Evolutionary conservation across 2,113 vertebrate genomes (phyloP).

Genomic region (Tricholaema leucomelas): DNA sequence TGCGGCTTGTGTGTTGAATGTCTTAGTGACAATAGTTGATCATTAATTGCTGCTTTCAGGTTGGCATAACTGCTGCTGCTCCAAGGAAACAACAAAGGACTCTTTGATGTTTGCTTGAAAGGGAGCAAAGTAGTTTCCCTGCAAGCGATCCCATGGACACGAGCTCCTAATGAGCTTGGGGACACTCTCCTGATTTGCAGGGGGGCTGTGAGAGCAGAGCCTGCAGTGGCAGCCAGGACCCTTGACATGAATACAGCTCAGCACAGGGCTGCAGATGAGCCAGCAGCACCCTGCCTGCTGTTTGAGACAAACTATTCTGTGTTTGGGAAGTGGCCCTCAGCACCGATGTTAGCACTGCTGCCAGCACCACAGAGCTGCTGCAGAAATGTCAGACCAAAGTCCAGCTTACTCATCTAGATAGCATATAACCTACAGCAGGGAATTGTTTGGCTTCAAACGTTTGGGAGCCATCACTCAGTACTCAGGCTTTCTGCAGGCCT

Average conservation of each 20-base stretch:
- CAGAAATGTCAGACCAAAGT: not conserved
- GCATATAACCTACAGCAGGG: not conserved
- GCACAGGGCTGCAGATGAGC: not conserved
- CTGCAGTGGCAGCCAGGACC: not conserved
- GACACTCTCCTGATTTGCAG: not conserved
- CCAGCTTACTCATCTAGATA: not conserved
- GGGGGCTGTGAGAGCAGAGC: not conserved
- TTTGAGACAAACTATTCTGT: not conserved
- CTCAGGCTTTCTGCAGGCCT: not conserved
- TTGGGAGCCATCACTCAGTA: not conserved
- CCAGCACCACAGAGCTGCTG: not conserved
- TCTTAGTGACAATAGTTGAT: not conserved
- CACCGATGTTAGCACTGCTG: not conserved
- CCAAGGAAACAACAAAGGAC: not conserved
- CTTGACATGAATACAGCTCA: no score
- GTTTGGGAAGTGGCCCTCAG: not conserved
- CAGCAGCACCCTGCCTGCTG: not conserved
- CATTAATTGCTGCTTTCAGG: not conserved
- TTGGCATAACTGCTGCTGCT: not conserved
- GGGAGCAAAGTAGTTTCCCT: not conserved
- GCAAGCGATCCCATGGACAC: not conserved
- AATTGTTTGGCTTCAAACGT: not conserved
- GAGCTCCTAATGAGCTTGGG: not conserved
- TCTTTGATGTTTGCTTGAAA: constrained; percentile 26
- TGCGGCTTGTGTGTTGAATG: not conserved